Percentiles rank a stretch among this genome's conserved stretches.
phyloP scores from a whole-genome alignment of 2,797 vertebrate genomes.

The Erethizon dorsatum region DNA sequence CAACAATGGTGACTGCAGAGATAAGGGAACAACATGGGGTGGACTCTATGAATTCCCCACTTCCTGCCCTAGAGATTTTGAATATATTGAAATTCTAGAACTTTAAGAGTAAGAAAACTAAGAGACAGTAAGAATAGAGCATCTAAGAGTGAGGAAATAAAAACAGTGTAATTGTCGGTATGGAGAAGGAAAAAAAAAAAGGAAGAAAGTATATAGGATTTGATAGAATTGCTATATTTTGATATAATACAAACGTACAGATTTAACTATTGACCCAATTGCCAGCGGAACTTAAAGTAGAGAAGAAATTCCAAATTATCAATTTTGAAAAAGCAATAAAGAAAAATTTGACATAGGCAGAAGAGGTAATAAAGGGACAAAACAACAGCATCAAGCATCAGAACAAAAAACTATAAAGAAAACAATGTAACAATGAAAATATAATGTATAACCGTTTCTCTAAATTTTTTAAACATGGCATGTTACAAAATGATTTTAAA shows the following conservation, averaged over 20 bases:
- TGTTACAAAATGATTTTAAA: conserved; percentile 64
- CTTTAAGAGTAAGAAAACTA: conserved; percentile 19
- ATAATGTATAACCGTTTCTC: not conserved
- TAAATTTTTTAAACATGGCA: not conserved
- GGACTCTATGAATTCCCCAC: not conserved
- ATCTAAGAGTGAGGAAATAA: not conserved
- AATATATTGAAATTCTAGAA: conserved; percentile 39
- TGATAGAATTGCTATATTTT: not conserved
- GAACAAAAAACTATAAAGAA: conserved; percentile 20
- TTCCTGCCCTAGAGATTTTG: not conserved
- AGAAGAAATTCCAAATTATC: conserved; percentile 62
- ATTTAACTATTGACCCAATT: not conserved
- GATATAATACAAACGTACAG: not conserved
- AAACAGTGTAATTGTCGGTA: conserved; percentile 39
- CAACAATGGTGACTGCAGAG: not conserved
- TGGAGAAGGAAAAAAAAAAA: not conserved
- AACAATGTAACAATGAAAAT: not conserved
- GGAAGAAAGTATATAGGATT: not conserved
- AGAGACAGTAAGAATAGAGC: not conserved
- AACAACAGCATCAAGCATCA: not conserved
- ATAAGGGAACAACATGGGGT: not conserved
- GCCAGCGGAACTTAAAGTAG: conserved; percentile 38
- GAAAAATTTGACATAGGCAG: conserved; percentile 35
- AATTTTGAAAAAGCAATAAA: conserved; percentile 63
- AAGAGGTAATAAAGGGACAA: conserved; percentile 37